Evolutionary conservation across 2,888 invertebrate genomes (phyloP).

Genomic region (Halictus quadricinctus): DNA sequence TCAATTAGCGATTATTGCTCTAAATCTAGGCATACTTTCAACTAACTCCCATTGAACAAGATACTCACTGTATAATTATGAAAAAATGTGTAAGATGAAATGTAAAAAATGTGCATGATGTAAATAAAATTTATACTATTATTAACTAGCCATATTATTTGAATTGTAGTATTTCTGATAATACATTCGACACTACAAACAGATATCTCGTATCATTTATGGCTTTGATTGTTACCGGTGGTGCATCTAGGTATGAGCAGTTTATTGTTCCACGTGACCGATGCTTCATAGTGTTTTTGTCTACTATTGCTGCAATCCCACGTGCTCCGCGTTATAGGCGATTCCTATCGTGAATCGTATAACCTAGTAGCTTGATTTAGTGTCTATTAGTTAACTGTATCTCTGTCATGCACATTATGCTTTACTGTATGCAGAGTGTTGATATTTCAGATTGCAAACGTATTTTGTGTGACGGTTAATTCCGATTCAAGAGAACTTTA

Average conservation of each 20-base stretch:
- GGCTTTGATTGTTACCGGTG: not conserved
- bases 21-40: too few species aligned
- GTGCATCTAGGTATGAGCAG: not conserved
- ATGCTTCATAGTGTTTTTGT: not conserved
- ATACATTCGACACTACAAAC: too few species aligned
- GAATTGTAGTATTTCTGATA: too few species aligned
- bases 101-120: too few species aligned
- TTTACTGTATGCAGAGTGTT: not conserved
- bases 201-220: not conserved
- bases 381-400: not conserved
- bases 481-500: too few species aligned
- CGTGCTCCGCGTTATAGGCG: not conserved
- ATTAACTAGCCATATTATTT: too few species aligned
- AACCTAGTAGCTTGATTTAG: not conserved
- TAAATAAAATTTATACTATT: too few species aligned
- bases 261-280: not conserved
- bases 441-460: not conserved
- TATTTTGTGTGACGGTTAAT: not conserved
- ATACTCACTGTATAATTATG: too few species aligned
- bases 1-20: too few species aligned
- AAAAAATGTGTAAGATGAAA: too few species aligned
- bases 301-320: not conserved
- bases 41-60: too few species aligned
- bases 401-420: not conserved
- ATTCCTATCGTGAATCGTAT: not conserved